Conservation (phyloP, 1,140 invertebrate species). For the Lethrus apterus region DNA sequence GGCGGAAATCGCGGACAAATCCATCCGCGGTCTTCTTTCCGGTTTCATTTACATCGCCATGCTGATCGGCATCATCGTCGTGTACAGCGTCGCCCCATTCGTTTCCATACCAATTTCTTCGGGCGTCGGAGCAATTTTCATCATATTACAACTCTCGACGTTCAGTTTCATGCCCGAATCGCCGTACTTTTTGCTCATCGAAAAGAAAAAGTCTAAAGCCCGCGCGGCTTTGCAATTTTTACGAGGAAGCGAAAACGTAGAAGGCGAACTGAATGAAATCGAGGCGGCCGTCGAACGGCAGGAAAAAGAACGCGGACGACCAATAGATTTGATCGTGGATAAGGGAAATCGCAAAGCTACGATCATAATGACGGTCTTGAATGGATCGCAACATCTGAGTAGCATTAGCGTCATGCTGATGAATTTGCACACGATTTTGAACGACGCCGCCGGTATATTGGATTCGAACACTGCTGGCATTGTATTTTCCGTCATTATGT, state of each 20-base stretch:
- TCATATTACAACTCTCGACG: conserved; percentile 23
- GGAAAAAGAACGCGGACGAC: conserved; percentile 26
- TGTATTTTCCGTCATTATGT: conserved; percentile 33
- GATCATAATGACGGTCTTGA: conserved; percentile 41
- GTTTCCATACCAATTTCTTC: conserved; percentile 21
- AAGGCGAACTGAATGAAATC: conserved; percentile 44
- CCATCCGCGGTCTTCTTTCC: conserved; percentile 30
- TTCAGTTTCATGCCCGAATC: conserved; percentile 35
- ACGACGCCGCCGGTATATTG: conserved; percentile 28
- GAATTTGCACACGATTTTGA: conserved; percentile 46
- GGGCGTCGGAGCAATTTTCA: conserved; percentile 25
- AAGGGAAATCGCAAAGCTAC: conserved; percentile 31
- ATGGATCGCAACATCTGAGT: conserved; percentile 48
- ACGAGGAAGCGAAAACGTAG: conserved; percentile 41
- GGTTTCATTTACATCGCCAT: conserved; percentile 32
- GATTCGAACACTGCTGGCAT: conserved; percentile 30
- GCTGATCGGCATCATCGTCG: conserved; percentile 28
- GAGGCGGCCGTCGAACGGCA: conserved; percentile 25
- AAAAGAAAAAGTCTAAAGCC: conserved; percentile 43
- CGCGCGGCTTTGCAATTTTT: conserved; percentile 40
- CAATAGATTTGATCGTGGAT: conserved; percentile 26
- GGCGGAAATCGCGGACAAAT: conserved; percentile 34
- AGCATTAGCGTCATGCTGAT: conserved; percentile 51
- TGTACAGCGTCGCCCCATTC: conserved; percentile 27
- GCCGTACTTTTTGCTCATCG: conserved; percentile 31